phyloP scores from a whole-genome alignment of 2,113 vertebrate genomes.

The Leucosticte australis region DNA sequence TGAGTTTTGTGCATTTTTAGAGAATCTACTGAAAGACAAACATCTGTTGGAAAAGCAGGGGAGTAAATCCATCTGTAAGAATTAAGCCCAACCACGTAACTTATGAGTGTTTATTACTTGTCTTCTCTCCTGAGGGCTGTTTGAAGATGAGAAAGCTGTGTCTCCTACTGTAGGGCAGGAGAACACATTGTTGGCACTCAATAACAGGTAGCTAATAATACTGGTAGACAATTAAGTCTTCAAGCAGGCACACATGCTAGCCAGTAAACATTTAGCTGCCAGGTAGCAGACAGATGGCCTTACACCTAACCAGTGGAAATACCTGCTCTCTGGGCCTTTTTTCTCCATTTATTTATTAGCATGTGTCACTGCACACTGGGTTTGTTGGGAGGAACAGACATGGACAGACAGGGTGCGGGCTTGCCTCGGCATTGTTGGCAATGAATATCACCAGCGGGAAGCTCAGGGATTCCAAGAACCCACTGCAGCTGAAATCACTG shows the following conservation, averaged over 20 bases:
- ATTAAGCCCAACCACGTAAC: not conserved
- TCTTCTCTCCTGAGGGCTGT: not conserved
- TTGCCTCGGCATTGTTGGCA: slow-evolving; percentile 13
- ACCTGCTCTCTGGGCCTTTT: not conserved
- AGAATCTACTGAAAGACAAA: not conserved
- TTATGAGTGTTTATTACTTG: not conserved
- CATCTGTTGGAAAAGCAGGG: not conserved
- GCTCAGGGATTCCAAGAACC: not conserved
- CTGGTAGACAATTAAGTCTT: not conserved
- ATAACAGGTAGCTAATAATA: not conserved
- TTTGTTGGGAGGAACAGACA: slow-evolving; percentile 34
- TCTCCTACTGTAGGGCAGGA: not conserved
- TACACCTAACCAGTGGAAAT: not conserved
- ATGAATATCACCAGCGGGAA: slow-evolving; percentile 15
- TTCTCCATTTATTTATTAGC: not conserved
- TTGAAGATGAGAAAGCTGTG: not conserved
- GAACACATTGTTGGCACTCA: not conserved
- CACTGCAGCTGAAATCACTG: slow-evolving; percentile 60
- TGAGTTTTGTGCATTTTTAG: not conserved
- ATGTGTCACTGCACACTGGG: not conserved
- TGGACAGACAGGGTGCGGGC: rapidly evolving
- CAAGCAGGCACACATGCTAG: not conserved
- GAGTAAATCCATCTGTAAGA: not conserved
- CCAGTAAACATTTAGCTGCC: not conserved
- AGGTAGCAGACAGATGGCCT: slow-evolving; percentile 43